Evolutionary conservation across 2,888 invertebrate species (phyloP), one percentile per base, ranked within the genome.

Genomic region (Harpagoxenus sublaevis): DNA sequence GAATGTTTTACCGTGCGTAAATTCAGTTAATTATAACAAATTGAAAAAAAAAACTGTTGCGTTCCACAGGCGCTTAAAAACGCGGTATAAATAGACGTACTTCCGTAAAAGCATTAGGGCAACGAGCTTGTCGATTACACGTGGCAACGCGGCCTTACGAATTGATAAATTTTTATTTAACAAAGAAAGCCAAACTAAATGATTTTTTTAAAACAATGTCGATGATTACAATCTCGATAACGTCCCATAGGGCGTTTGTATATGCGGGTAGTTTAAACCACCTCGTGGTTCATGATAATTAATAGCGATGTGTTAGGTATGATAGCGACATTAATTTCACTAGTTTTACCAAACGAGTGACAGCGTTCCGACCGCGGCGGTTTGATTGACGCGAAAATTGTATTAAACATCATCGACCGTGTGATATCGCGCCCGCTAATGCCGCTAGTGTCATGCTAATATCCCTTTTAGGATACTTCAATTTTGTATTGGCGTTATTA

Each of bases 311-410:
- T 65, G 79, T 86, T 82, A 84, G 85, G 75, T 83, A 88, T 84
- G 86, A 83, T 88, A 89, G 84, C 83, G 74, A 78, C 83, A 86
- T 89, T 88, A 86, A 89, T 85, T 82, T 75, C 70, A 74, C 53
- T 84, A 83, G 84, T 83, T 83, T 85, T 85, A 84, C 65, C 88
- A 68, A 57, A 53, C 78, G 66, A 66, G 55, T 65, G 82, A 55
- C 68, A 28, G 39, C 60, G 74, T 87, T 82, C 81, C 28, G 51
- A 83, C 74, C 84, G 66, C 66, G 57, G 70, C 39, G 83, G 75
- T 85, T 87, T 83, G 85, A 89, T 79, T 81, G 89, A 89, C 87
- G 83, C 84, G 85, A 84, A 85, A 89, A 89, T 85, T 88, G 70
- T 84, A 83, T 89, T 87, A 89, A 88, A 65, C 84, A 71, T 78